These are phyloP conservation scores for Pseudochirops corinnae DNA, from an alignment of 2,797 vertebrate species.

Conservation along the genomic window DNA sequence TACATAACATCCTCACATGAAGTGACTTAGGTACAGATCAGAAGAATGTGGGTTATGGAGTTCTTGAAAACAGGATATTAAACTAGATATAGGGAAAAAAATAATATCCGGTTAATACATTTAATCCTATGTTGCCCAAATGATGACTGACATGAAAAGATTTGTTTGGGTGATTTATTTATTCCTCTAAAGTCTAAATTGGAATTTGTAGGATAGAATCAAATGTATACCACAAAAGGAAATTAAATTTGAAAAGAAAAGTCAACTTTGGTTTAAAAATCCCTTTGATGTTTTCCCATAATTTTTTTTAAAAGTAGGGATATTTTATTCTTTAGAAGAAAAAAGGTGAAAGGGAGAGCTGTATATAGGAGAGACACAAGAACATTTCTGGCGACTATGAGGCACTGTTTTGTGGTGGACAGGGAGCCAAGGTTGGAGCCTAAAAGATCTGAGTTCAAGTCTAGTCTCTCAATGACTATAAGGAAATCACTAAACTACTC, in stretches of 20 bases:
- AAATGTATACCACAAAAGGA: conserved; percentile 68
- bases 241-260: conserved; percentile 65
- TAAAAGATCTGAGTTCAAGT: not conserved
- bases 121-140: conserved; percentile 67
- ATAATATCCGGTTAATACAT: conserved; percentile 85
- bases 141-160: conserved; percentile 69
- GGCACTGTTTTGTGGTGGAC: not conserved
- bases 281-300: conserved; percentile 24
- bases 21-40: conserved; percentile 28
- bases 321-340: not conserved
- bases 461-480: not conserved
- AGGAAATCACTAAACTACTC: not conserved
- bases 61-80: conserved; percentile 86
- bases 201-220: conserved; percentile 68
- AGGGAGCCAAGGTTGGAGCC: not conserved
- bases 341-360: conserved; percentile 4
- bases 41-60: conserved; percentile 50
- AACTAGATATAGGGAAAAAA: conserved; percentile 83
- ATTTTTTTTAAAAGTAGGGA: conserved; percentile 55
- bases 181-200: conserved; percentile 65
- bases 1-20: conserved; percentile 46
- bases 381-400: not conserved
- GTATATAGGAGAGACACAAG: conserved; percentile 19
- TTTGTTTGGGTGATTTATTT: conserved; percentile 67
- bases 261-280: conserved; percentile 60